Evolutionary conservation across 2,113 vertebrate genomes (phyloP).

Genomic region (Vombatus ursinus): DNA sequence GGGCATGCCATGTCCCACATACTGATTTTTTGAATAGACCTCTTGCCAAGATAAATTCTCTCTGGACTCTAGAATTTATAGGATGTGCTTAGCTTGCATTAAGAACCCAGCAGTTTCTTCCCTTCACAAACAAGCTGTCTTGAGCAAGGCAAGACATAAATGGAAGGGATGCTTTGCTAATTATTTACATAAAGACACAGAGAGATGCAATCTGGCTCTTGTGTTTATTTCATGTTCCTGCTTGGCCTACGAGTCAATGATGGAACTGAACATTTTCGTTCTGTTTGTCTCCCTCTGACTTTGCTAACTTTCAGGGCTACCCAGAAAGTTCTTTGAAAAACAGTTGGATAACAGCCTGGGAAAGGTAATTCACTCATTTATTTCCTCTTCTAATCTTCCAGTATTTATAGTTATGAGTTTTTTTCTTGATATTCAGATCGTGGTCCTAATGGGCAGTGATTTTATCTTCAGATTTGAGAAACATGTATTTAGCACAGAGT

Average conservation of each 20-base stretch:
- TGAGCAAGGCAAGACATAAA: constrained; percentile 73
- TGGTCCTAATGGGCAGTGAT: neutral
- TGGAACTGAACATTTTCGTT: constrained; percentile 42
- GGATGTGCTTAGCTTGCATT: constrained; percentile 75
- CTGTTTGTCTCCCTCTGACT: constrained; percentile 52
- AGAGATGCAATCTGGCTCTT: constrained; percentile 62
- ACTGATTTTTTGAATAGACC: constrained; percentile 77
- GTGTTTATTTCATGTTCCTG: constrained; percentile 48
- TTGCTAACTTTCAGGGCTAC: constrained; percentile 63
- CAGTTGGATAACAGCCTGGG: neutral
- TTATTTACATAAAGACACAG: constrained; percentile 76
- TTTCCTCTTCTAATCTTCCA: constrained; percentile 26
- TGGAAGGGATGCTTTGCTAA: constrained; percentile 67
- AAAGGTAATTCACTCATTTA: constrained; percentile 54
- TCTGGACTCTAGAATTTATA: constrained; percentile 81
- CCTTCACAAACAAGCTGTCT: constrained; percentile 71
- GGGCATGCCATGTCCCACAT: constrained; percentile 75
- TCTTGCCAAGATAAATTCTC: constrained; percentile 75
- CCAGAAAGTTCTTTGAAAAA: constrained; percentile 19
- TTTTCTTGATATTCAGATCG: constrained; percentile 10
- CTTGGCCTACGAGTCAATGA: constrained; percentile 33
- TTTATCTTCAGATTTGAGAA: constrained; percentile 36
- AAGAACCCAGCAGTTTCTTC: constrained; percentile 79
- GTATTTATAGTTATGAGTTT: neutral
- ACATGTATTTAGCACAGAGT: constrained; percentile 12